phyloP scores from a whole-genome alignment of 2,797 vertebrate species.

The Thalassophryne amazonica region DNA sequence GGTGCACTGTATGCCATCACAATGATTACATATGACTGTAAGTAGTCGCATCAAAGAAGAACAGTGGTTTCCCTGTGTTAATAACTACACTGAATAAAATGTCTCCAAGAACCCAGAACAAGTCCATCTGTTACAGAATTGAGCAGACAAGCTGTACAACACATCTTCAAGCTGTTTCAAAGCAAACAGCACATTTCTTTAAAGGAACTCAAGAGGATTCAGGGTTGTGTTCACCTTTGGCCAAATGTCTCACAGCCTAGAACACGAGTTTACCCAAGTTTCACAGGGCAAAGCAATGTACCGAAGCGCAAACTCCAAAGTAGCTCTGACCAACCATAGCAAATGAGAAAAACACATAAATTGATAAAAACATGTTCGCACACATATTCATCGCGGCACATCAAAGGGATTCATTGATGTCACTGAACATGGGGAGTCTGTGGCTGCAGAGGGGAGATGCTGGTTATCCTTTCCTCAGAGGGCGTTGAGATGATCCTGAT shows the following conservation, averaged over 20 bases:
- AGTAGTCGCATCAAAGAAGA: too few species aligned
- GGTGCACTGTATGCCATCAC: too few species aligned
- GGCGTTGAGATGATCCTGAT: slow-evolving; percentile 78
- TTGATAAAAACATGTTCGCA: slow-evolving; percentile 79
- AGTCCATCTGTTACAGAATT: not conserved
- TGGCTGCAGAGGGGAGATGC: slow-evolving; percentile 67
- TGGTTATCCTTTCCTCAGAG: slow-evolving; percentile 80
- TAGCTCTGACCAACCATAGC: slow-evolving; percentile 59
- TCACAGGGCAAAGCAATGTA: slow-evolving; percentile 28
- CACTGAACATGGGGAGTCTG: slow-evolving; percentile 73
- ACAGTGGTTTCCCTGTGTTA: too few species aligned
- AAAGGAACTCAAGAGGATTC: not conserved
- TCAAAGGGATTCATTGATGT: slow-evolving; percentile 84
- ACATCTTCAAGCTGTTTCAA: not conserved
- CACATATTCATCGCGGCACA: slow-evolving; percentile 75
- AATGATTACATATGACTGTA: too few species aligned
- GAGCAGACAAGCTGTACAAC: not conserved
- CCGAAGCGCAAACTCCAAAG: slow-evolving; percentile 20
- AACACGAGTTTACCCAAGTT: slow-evolving; percentile 26
- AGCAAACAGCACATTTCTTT: not conserved
- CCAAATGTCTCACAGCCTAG: slow-evolving; percentile 17
- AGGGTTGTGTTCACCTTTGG: slow-evolving; percentile 26
- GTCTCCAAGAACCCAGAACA: too few species aligned
- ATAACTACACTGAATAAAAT: too few species aligned
- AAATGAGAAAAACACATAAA: slow-evolving; percentile 77